These are phyloP conservation scores for Sylvietta virens DNA, from an alignment of 2,113 vertebrate genomes.

Conservation along the genomic window DNA sequence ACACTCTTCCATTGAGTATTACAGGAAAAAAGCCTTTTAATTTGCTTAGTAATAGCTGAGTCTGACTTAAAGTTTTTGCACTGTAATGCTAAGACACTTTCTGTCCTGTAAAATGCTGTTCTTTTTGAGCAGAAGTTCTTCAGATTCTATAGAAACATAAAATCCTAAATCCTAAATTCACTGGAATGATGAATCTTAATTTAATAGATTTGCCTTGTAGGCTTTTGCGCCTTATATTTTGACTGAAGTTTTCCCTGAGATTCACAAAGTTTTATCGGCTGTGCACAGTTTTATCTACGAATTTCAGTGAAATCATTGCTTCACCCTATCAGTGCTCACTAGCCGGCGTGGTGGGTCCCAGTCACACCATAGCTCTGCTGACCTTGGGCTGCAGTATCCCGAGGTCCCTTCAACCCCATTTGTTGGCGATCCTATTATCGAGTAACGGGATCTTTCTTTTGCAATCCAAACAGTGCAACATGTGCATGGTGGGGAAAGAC, in stretches of 20 bases:
- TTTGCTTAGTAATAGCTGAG: not conserved
- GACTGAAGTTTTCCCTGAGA: not conserved
- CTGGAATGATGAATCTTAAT: not conserved
- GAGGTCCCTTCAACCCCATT: not conserved
- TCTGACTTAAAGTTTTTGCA: not conserved
- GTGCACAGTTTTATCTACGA: rapidly evolving
- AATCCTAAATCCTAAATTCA: not conserved
- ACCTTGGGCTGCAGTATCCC: not conserved
- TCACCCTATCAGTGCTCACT: not conserved
- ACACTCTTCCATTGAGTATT: not conserved
- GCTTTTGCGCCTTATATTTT: not conserved
- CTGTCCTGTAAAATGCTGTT: not conserved
- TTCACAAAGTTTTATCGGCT: not conserved
- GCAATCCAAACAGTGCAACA: not conserved
- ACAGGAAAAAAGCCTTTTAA: not conserved
- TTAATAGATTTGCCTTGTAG: not conserved
- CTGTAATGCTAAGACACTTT: not conserved
- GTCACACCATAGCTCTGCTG: not conserved
- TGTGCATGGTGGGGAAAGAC: rapidly evolving
- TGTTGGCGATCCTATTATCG: not conserved
- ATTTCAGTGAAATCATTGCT: not conserved
- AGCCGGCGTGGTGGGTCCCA: rapidly evolving
- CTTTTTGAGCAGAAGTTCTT: not conserved
- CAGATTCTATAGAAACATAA: not conserved
- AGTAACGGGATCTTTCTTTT: not conserved